Evolutionary conservation across 2,888 invertebrate genomes (phyloP).

Genomic region (Slavum lentiscoides): DNA sequence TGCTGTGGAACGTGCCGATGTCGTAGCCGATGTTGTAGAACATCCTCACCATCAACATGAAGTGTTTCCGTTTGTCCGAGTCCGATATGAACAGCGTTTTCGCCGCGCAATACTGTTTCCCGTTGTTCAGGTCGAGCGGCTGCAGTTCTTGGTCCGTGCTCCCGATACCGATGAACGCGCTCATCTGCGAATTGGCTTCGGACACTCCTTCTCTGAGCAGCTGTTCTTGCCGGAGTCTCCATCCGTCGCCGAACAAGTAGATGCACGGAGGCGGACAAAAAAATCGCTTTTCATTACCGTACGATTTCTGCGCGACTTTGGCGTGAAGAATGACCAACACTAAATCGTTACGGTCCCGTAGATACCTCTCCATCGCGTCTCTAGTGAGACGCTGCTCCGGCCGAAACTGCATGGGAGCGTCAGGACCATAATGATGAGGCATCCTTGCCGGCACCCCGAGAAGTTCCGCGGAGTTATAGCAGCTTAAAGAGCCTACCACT

Average conservation of each 20-base stretch:
- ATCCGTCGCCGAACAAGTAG: slow-evolving; percentile 96
- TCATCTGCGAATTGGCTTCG: slow-evolving; percentile 78
- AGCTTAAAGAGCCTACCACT: slow-evolving; percentile 44
- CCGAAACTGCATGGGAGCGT: slow-evolving; percentile 57
- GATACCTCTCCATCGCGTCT: slow-evolving; percentile 95
- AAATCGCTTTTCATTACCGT: slow-evolving; percentile 98
- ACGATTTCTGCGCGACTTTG: slow-evolving; percentile 99
- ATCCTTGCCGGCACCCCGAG: slow-evolving; percentile 62
- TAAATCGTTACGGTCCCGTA: slow-evolving; percentile 92
- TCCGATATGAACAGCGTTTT: slow-evolving; percentile 99
- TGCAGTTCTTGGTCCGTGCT: slow-evolving; percentile 99
- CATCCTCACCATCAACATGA: slow-evolving; percentile 98
- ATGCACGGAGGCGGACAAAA: slow-evolving; percentile 99
- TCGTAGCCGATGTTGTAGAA: slow-evolving; percentile 98
- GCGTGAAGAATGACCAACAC: slow-evolving; percentile 96
- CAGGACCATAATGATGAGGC: slow-evolving; percentile 78
- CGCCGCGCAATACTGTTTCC: slow-evolving; percentile 98
- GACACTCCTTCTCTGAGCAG: slow-evolving; percentile 78
- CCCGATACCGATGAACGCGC: slow-evolving; percentile 98
- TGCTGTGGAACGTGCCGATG: slow-evolving; percentile 97
- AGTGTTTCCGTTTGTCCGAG: slow-evolving; percentile 98
- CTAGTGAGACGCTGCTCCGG: slow-evolving; percentile 73
- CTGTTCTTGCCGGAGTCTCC: slow-evolving; percentile 92
- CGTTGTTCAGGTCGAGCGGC: slow-evolving; percentile 93
- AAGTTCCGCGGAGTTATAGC: slow-evolving; percentile 45